Percentiles rank a stretch among this genome's conserved stretches.
These are phyloP conservation scores for Tragulus kanchil DNA, from an alignment of 2,113 vertebrate species.

Conservation along the genomic window DNA sequence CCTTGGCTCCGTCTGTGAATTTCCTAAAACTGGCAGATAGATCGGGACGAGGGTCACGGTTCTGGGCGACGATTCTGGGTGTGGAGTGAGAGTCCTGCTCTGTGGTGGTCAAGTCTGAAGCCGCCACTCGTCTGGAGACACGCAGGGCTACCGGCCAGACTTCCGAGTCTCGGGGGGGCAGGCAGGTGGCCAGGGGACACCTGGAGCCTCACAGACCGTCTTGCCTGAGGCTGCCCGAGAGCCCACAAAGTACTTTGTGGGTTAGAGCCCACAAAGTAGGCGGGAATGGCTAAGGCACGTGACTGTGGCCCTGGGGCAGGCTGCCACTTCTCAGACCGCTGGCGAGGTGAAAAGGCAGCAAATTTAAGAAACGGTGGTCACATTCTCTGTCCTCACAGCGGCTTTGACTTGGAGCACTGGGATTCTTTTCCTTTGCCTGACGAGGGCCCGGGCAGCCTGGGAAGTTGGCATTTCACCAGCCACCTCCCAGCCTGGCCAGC, in stretches of 20 bases:
- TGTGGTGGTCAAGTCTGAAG: too few species aligned
- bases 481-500: neutral
- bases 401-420: neutral
- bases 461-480: neutral
- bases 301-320: fast-evolving
- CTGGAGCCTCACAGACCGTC: neutral
- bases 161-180: neutral
- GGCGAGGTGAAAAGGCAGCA: neutral
- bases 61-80: neutral
- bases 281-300: fast-evolving
- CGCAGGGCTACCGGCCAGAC: fast-evolving
- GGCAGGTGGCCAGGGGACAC: neutral
- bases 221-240: neutral
- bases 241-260: too few species aligned
- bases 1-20: neutral
- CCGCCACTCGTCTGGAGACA: neutral
- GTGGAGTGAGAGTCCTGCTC: neutral
- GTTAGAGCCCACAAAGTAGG: neutral
- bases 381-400: fast-evolving
- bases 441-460: fast-evolving
- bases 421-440: fast-evolving
- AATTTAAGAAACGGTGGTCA: too few species aligned
- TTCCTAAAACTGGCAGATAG: neutral
- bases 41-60: neutral
- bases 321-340: neutral